Conservation (phyloP, 2,113 vertebrate species). For the Eclectus roratus region DNA sequence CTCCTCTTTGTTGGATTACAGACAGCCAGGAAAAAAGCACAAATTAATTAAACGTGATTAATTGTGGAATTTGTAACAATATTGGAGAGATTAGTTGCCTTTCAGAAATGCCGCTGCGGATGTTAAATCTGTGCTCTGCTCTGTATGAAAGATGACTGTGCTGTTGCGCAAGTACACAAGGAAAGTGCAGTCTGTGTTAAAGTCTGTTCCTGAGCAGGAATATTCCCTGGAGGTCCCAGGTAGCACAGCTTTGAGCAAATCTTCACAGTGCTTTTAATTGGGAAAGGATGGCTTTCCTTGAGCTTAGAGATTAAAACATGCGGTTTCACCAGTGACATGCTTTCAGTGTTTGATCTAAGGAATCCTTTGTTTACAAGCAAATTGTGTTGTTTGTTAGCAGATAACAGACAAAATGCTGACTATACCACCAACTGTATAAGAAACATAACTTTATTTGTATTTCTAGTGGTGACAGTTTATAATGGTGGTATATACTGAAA, state of each 20-base stretch:
- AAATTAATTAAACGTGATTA: constrained; percentile 31
- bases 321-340: not conserved
- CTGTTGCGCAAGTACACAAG: not conserved
- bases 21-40: not conserved
- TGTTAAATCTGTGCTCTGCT: constrained; percentile 5
- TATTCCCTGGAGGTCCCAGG: not conserved
- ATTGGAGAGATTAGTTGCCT: constrained; percentile 15
- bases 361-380: constrained; percentile 18
- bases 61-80: constrained; percentile 19
- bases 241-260: not conserved
- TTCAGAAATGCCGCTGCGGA: constrained; percentile 2
- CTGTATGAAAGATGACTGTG: not conserved
- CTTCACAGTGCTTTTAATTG: not conserved
- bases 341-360: not conserved
- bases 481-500: not conserved
- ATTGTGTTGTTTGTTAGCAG: not conserved
- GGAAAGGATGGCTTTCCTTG: not conserved
- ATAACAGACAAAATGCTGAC: not conserved
- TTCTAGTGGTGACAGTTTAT: constrained; percentile 2
- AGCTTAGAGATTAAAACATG: not conserved
- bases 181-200: not conserved
- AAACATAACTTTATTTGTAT: not conserved
- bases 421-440: not conserved
- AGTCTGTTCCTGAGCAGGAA: not conserved
- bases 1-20: not conserved